Evolutionary conservation across 2,797 vertebrate species (phyloP).

Genomic region (Crenuchus spilurus): DNA sequence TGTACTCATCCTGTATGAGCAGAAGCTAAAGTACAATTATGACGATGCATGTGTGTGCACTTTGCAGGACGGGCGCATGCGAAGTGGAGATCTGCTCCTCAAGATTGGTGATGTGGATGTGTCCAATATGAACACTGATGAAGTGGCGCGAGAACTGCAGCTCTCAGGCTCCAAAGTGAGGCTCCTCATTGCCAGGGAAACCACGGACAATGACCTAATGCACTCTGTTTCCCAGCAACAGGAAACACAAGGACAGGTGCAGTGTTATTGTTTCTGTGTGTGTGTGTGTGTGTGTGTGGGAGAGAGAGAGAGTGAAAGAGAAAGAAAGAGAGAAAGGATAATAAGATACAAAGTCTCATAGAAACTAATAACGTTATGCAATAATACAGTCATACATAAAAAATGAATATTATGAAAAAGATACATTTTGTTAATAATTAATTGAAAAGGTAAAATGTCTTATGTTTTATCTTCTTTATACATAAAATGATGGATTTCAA

Average conservation of each 20-base stretch:
- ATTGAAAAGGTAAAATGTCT: no score
- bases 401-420: no score
- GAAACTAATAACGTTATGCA: neutral
- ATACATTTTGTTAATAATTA: no score
- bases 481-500: no score
- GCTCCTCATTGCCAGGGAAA: slow-evolving; percentile 87
- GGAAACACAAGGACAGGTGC: slow-evolving; percentile 65
- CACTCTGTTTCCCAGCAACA: slow-evolving; percentile 71
- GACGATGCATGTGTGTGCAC: neutral
- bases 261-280: slow-evolving; percentile 42
- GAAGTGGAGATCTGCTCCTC: slow-evolving; percentile 90
- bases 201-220: slow-evolving; percentile 74
- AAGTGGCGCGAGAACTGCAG: slow-evolving; percentile 88
- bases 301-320: neutral
- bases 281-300: slow-evolving; percentile 40
- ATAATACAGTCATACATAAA: no score
- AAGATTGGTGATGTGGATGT: slow-evolving; percentile 91
- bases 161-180: slow-evolving; percentile 89
- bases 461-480: no score
- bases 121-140: slow-evolving; percentile 89
- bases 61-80: slow-evolving; percentile 87
- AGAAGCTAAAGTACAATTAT: no score
- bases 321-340: neutral
- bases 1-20: no score
- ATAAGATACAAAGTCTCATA: neutral